Evolutionary conservation across 2,888 invertebrate genomes (phyloP).

Genomic region (Athripsodes cinereus): DNA sequence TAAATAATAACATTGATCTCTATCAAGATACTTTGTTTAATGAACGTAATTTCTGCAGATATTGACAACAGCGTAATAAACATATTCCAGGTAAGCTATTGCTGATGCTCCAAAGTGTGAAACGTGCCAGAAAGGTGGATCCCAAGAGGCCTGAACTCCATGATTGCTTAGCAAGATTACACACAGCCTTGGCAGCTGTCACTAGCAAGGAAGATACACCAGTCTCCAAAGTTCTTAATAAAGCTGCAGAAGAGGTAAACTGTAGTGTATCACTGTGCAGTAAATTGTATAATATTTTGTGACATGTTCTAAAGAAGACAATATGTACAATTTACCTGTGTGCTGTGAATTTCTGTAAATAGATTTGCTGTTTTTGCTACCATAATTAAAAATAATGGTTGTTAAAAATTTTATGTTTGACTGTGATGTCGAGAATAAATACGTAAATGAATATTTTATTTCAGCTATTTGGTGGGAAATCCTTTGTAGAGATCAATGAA

Average conservation of each 20-base stretch:
- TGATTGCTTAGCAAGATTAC: constrained; percentile 78
- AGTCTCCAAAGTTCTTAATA: constrained; percentile 49
- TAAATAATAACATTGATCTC: too few species aligned
- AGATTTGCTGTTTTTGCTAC: too few species aligned
- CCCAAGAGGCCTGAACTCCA: constrained; percentile 76
- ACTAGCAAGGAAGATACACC: constrained; percentile 45
- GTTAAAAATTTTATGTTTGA: too few species aligned
- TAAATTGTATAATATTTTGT: too few species aligned
- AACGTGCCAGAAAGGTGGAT: constrained; percentile 75
- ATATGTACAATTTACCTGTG: too few species aligned
- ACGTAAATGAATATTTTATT: constrained; percentile 3
- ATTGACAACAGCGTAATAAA: too few species aligned
- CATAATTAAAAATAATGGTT: too few species aligned
- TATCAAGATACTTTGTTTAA: too few species aligned
- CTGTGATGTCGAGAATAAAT: background rate
- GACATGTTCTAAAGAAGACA: too few species aligned
- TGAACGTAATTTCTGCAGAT: too few species aligned
- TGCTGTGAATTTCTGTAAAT: too few species aligned
- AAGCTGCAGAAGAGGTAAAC: constrained; percentile 48
- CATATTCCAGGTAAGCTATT: constrained; percentile 85
- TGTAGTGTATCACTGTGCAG: too few species aligned
- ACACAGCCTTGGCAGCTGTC: constrained; percentile 44
- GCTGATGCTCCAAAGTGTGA: constrained; percentile 93
- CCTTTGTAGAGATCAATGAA: constrained; percentile 59
- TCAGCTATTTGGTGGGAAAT: constrained; percentile 49